Evolutionary conservation across 2,113 vertebrate genomes (phyloP).

Genomic region (Salvelinus alpinus): DNA sequence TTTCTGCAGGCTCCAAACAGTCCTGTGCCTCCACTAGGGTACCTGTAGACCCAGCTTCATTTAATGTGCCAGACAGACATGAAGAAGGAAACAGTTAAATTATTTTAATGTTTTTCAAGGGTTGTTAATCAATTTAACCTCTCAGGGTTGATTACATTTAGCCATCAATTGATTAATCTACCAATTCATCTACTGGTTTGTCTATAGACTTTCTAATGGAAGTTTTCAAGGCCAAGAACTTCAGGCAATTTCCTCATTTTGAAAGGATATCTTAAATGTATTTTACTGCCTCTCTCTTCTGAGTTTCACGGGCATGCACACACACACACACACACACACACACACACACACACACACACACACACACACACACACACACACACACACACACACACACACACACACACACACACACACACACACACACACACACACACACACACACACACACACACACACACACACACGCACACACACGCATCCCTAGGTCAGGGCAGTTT

Average conservation of each 20-base stretch:
- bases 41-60: not conserved
- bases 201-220: conserved; percentile 3
- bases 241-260: not conserved
- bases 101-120: conserved; percentile 6
- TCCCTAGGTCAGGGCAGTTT: conserved; percentile 61
- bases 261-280: conserved; percentile 14
- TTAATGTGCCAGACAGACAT: conserved; percentile 13
- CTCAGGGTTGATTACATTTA: conserved; percentile 10
- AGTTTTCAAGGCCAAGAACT: conserved; percentile 6
- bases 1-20: conserved; percentile 19
- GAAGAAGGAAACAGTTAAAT: conserved; percentile 13
- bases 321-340: not conserved
- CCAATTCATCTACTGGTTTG: not conserved
- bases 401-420: conserved; percentile 14
- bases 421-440: too few species aligned
- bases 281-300: too few species aligned
- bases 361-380: not conserved
- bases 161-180: conserved; percentile 13
- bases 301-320: too few species aligned
- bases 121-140: conserved; percentile 9
- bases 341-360: not conserved
- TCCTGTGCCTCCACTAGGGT: not conserved
- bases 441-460: not conserved
- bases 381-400: not conserved
- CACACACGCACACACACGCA: conserved; percentile 14